phyloP scores from a whole-genome alignment of 2,888 invertebrate species.

The Ichneumoninae sp. region DNA sequence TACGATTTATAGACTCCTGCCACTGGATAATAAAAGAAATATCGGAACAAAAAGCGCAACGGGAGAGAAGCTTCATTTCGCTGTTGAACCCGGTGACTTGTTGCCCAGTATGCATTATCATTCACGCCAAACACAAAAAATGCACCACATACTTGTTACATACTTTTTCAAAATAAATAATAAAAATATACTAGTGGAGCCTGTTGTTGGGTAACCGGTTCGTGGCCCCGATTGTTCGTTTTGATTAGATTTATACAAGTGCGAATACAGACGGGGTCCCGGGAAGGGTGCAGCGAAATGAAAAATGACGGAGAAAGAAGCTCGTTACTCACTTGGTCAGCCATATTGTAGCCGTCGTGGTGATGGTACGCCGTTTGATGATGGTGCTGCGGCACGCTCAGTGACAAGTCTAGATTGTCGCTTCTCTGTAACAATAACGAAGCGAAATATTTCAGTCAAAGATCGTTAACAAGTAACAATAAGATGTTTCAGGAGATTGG shows the following conservation, averaged over 20 bases:
- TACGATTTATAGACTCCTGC: not conserved
- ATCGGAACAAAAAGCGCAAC: not conserved
- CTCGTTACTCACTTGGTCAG: conserved; percentile 88
- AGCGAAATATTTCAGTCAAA: conserved; percentile 18
- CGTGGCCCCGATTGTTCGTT: not conserved
- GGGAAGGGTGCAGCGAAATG: not conserved
- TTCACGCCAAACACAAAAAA: not conserved
- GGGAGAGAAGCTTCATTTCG: not conserved
- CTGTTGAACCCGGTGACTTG: not conserved
- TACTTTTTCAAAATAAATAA: too few relatives aligned
- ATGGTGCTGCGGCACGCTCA: conserved; percentile 88
- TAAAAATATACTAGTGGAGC: too few relatives aligned
- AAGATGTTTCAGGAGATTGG: not conserved
- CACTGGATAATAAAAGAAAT: not conserved
- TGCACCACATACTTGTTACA: not conserved
- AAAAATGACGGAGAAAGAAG: conserved; percentile 11
- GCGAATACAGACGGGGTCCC: not conserved
- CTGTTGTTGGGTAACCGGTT: too few relatives aligned
- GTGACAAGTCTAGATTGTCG: conserved; percentile 90
- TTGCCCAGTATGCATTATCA: not conserved
- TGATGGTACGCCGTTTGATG: conserved; percentile 86
- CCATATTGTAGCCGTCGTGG: conserved; percentile 90
- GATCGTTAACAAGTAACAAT: not conserved
- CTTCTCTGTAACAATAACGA: conserved; percentile 89
- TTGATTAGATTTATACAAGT: not conserved